Evolutionary conservation across 2,888 invertebrate species (phyloP).

Genomic region (Hoplodrina ambigua): DNA sequence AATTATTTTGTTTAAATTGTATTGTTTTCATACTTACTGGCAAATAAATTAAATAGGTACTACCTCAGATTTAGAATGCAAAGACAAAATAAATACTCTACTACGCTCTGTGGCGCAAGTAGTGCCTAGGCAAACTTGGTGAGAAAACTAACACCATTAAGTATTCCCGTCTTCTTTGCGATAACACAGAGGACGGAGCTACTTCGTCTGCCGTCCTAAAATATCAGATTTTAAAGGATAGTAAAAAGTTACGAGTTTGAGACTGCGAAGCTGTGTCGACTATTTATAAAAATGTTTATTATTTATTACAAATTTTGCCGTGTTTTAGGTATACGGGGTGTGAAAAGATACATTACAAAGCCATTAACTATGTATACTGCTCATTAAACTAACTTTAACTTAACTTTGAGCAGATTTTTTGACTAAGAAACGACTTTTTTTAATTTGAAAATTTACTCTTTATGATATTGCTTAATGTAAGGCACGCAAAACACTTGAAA

Average conservation of each 20-base stretch:
- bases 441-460: too few species aligned
- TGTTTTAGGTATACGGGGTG: too few species aligned
- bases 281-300: neutral
- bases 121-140: slow-evolving; percentile 41
- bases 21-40: neutral
- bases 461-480: too few species aligned
- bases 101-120: slow-evolving; percentile 24
- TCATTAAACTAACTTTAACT: too few species aligned
- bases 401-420: too few species aligned
- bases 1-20: slow-evolving; percentile 10
- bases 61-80: slow-evolving; percentile 34
- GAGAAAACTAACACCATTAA: slow-evolving; percentile 48
- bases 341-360: too few species aligned
- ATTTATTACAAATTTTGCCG: neutral
- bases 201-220: slow-evolving; percentile 30
- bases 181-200: slow-evolving; percentile 32
- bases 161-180: slow-evolving; percentile 34
- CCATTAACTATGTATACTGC: too few species aligned
- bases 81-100: slow-evolving; percentile 37
- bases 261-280: neutral
- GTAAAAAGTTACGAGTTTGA: slow-evolving; percentile 17
- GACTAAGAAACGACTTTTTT: too few species aligned
- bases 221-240: slow-evolving; percentile 31
- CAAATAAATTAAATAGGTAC: slow-evolving; percentile 26
- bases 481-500: too few species aligned